Evolutionary conservation across 2,113 vertebrate genomes (phyloP), one percentile per base, ranked within the genome.

Genomic region (Rutilus rutilus): DNA sequence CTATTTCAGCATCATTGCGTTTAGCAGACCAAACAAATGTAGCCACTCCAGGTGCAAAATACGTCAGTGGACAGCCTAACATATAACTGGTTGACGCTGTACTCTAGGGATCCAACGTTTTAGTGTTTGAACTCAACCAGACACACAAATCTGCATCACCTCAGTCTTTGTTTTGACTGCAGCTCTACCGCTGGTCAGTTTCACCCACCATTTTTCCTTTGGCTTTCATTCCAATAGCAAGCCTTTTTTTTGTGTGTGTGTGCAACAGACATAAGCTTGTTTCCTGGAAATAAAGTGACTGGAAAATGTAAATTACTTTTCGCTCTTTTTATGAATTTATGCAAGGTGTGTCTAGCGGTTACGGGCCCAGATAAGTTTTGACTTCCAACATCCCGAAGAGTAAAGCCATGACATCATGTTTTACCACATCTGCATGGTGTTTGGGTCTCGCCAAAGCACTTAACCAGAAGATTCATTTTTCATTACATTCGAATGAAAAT

Each of bases 251-350:
- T 88, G 33, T 36, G 33, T 88, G 33, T 36, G 36, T 54, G 78
- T 76, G 86, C 65, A 78, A 86, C 77, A 88, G 79, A 88, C 42
- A 64, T 85, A 54, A 50, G 78, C 47, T 86, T 82, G 86, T 85
- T 86, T 47, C 50, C 71, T 73, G 50, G 62, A 47, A 78, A 81
- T 80, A 85, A 78, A 57, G 45, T 78, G 74, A n/a, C 57, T 57
- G 81, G 85, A 90, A 88, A 75, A 80, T 74, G 14, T 10, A 52
- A 74, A 84, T 77, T 78, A 77, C 21, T 67, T 75, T 69, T 87
- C 76, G 83, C 76, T 83, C 71, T 60, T 77, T 86, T 65, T 85
- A 84, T 89, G 77, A 62, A 79, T 85, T 87, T 87, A 73, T 77
- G 54, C 78, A 85, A 47, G 86, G 23, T 57, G 59, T 73, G 73